Base-by-base conservation (phyloP, 2,888 invertebrate genomes). In the Coenonympha arcania region DNA sequence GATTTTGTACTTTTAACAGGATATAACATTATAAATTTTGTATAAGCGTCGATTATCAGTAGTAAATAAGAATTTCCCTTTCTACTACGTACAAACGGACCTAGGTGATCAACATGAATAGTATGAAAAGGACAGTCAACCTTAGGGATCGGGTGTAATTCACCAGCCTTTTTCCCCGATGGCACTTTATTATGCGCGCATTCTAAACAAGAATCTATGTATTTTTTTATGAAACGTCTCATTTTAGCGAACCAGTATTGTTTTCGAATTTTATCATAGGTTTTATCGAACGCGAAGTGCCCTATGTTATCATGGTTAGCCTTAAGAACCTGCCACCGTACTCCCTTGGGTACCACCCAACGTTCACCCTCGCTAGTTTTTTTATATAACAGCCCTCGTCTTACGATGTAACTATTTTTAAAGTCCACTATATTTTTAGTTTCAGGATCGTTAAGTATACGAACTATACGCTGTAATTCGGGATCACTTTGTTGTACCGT, bases 201-300 rank as follows among this genome's bases (percentile, higher is more conserved):
- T 22, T 58, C 52, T 1, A 62, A 30, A 37, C 59, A 62, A 0
- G 60, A 46, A 0, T 11, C 4, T 4, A 58, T 51, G 16, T 61
- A 60, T 22, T 60, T 61, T 31, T 54, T 58, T 18, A 50, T 26
- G 28, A 62, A 62, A 6, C 43, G 16, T 2, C 57, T 30, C 57
- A 65, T 59, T 19, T 55, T 57, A 5, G 57, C 50, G 43, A 65
- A 64, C 63, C 62, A 65, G 50, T 47, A 64, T 6, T 30, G 19
- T 5, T 34, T 6, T 20, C 31, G 42, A 2, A 64, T 51, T 5
- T 49, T 44, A 18, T 55, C 33, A 3, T 61, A 22, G 1, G 62
- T 61, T 39, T 56, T 64, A 5, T 54, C 49, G 2, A 46, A 57
- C 2, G 52, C 55, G 16, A 40, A 60, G 48, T 60, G 60, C 4